Evolutionary conservation across 2,113 vertebrate genomes (phyloP), one percentile per base, ranked within the genome.

Genomic region (Pedionomus torquatus): DNA sequence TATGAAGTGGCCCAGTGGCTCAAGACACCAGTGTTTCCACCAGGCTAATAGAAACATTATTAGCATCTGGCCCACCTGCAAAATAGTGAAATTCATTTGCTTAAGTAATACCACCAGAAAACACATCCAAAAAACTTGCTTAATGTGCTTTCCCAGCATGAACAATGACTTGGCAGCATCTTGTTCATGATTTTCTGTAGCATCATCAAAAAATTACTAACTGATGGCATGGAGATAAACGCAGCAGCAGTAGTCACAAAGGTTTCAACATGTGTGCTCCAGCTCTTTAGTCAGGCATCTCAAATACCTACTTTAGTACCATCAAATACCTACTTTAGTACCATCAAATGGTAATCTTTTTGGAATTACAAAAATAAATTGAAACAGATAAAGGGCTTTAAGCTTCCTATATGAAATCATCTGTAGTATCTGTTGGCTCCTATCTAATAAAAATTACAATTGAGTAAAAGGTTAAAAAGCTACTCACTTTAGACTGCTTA

Each of bases 171-270:
- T 86, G 21, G 2, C 20, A 43, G 7, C 17, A 18, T 76, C 17
- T 61, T 71, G 9, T 3, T 68, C 3, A 11, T 14, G 12, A 21
- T 41, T 83, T 90, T 72, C 71, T 77, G 13, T 35, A 44, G 5
- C 17, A 86, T 6, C 11, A 43, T 31, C 14, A 92, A 61, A 76
- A 87, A 37, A 28, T 26, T 46, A 33, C 7, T 21, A 35, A 12
- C 3, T 0, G 0, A 30, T 16, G 5, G 1, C 9, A 43, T 17
- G 3, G 19, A 37, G 17, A 17, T 63, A 48, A 72, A 66, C 54
- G 21, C 8, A 74, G 12, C 11, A 84, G 17, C 8, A 64, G 12
- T 7, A 44, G 16, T 25, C 54, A 48, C 17, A 77, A 60, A 65
- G 2, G 3, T 78, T 87, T 81, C 21, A 72, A 12, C 3, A 35